These are phyloP conservation scores for Gortyna flavago DNA, from an alignment of 2,888 invertebrate species.

Conservation along the genomic window DNA sequence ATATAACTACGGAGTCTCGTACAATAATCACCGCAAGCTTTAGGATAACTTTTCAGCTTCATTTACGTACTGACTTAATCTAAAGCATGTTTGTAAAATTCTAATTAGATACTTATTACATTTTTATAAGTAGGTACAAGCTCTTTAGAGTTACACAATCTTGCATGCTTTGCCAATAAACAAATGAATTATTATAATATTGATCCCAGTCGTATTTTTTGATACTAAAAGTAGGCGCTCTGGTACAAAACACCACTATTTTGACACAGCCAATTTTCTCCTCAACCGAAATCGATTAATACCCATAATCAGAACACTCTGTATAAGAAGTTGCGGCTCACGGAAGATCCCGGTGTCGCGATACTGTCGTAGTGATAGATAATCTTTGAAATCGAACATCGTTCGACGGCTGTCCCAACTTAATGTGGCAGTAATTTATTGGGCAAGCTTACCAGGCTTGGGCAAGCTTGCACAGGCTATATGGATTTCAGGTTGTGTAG, in stretches of 20 bases:
- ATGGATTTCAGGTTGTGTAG: slow-evolving; percentile 31
- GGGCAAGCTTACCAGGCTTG: slow-evolving; percentile 24
- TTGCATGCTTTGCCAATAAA: too few species aligned
- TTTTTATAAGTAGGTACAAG: too few species aligned
- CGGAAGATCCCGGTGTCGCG: slow-evolving; percentile 78
- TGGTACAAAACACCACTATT: too few species aligned
- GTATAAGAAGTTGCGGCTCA: slow-evolving; percentile 68
- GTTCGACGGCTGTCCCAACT: slow-evolving; percentile 80
- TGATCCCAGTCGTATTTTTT: background rate
- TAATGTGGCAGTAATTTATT: slow-evolving; percentile 76
- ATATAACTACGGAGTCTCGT: too few species aligned
- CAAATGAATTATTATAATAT: too few species aligned
- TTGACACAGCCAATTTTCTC: background rate
- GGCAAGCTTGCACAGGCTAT: slow-evolving; percentile 43
- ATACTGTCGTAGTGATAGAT: slow-evolving; percentile 88
- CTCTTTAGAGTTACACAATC: too few species aligned
- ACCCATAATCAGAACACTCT: slow-evolving; percentile 67
- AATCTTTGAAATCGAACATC: slow-evolving; percentile 87
- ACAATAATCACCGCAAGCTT: too few species aligned
- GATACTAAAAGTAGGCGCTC: too few species aligned
- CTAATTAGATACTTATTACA: too few species aligned
- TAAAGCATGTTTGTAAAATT: too few species aligned
- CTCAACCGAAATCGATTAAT: background rate
- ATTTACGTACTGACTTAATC: background rate
- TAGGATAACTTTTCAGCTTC: too few species aligned